A percentile compares a stretch with the other conserved stretches of the same genome.
phyloP scores from a whole-genome alignment of 2,888 invertebrate species.

The Oscheius onirici region DNA sequence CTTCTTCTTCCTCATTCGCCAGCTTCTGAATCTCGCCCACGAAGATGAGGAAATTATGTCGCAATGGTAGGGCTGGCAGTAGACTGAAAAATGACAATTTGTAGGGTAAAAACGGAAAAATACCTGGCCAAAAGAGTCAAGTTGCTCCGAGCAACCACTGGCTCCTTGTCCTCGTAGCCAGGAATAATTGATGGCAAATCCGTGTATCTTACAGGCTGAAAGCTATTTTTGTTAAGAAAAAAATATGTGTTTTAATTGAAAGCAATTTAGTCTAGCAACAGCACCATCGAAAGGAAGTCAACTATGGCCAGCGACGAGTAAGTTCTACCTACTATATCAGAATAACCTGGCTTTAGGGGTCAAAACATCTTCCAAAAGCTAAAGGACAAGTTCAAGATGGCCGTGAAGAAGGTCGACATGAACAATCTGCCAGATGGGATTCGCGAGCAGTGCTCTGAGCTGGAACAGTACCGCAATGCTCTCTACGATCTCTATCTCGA shows the following conservation, averaged over 20 bases:
- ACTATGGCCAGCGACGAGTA: no score
- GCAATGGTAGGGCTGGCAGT: background rate
- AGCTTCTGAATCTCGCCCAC: no score
- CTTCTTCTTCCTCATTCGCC: no score
- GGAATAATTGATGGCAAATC: background rate
- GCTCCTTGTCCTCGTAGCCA: background rate
- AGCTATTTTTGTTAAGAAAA: background rate
- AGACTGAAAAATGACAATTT: background rate
- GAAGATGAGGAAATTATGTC: background rate
- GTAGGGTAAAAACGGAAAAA: no score
- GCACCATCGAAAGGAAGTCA: no score
- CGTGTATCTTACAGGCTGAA: constrained; percentile 7
- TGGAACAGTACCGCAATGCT: background rate
- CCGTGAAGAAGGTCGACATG: background rate
- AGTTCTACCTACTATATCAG: background rate
- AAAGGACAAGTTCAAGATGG: constrained; percentile 12
- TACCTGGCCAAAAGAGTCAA: constrained; percentile 9
- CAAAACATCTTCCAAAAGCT: constrained; percentile 19
- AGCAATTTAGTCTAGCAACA: no score
- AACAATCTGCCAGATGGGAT: constrained; percentile 9
- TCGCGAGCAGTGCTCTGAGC: background rate
- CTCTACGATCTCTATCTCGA: background rate
- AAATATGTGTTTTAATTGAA: no score
- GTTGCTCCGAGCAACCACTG: background rate
- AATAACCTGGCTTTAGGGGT: constrained; percentile 5